phyloP scores from a whole-genome alignment of 2,113 vertebrate genomes.

The rat (Rattus norvegicus) region GRCr8 NC_086033.1:78845501-78846000 shows the following conservation, averaged over 20 bases:
- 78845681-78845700: neutral
- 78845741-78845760: neutral
- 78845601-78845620: neutral
- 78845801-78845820: neutral
- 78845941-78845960: neutral
- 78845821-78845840: neutral
- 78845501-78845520: neutral
- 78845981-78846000: neutral
- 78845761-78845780: neutral
- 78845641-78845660: neutral
- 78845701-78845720: neutral
- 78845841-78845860: neutral
- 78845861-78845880: neutral
- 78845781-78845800: neutral
- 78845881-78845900: neutral
- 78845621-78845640: neutral
- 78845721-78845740: conserved; percentile 7
- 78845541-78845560: neutral
- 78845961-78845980: neutral
- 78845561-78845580: neutral
- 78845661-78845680: neutral
- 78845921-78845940: neutral
- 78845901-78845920: neutral
- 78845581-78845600: neutral
- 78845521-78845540: neutral